phyloP scores from a whole-genome alignment of 23 tunicate genomes.

The Ascidia mentula region DNA sequence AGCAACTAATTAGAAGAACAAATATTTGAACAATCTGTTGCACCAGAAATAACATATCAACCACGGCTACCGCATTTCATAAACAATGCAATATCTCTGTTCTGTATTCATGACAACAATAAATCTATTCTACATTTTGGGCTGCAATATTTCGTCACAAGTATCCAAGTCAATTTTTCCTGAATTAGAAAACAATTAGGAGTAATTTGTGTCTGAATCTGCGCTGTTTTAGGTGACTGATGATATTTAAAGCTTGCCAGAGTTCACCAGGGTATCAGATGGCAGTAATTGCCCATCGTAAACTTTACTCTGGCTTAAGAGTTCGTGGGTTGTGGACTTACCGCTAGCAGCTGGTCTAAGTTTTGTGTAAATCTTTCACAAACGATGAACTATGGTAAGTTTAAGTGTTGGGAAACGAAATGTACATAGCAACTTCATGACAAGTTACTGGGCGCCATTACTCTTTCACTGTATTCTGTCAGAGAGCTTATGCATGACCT shows the following conservation, averaged over 20 bases:
- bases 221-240: neutral
- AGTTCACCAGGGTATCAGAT: neutral
- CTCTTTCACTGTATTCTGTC: no score
- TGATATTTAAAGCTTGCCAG: neutral
- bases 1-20: neutral
- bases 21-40: neutral
- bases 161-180: neutral
- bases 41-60: neutral
- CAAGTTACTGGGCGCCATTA: no score
- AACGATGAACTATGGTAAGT: no score
- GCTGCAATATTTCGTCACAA: neutral
- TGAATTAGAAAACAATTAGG: neutral
- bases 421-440: no score
- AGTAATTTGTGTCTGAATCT: neutral
- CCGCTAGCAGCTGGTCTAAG: no score
- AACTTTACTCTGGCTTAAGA: neutral
- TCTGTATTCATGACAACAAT: no score
- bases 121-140: no score
- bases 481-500: no score
- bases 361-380: no score
- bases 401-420: no score
- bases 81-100: no score
- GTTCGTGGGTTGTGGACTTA: no score
- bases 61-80: neutral
- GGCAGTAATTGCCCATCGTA: neutral